Conservation (phyloP, 2,113 vertebrate genomes). For the Reinhardtius hippoglossoides region DNA sequence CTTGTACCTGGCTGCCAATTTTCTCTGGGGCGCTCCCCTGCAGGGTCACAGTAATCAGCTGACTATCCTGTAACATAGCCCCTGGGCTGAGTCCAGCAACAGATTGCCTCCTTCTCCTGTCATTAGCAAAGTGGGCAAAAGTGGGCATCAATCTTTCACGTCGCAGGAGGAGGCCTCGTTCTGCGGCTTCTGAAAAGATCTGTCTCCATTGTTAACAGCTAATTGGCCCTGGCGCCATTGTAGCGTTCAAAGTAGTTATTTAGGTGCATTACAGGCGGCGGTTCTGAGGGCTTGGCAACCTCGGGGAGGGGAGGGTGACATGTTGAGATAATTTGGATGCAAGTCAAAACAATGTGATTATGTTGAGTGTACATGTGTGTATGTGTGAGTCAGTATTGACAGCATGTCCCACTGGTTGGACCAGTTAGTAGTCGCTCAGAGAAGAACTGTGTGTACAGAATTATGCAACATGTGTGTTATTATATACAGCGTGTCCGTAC, state of each 20-base stretch:
- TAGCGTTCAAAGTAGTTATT: constrained; percentile 80
- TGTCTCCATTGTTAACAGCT: constrained; percentile 78
- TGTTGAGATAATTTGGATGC: constrained; percentile 33
- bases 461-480: background rate
- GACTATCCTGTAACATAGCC: constrained; percentile 63
- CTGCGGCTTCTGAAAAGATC: constrained; percentile 72
- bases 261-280: constrained; percentile 78
- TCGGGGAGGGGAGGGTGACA: background rate
- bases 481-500: background rate
- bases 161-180: constrained; percentile 76
- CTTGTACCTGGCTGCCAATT: constrained; percentile 21
- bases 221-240: constrained; percentile 82
- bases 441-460: background rate
- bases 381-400: constrained; percentile 39
- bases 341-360: constrained; percentile 70
- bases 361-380: constrained; percentile 6
- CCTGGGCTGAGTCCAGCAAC: constrained; percentile 57
- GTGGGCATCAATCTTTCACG: constrained; percentile 74
- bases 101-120: constrained; percentile 67
- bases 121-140: constrained; percentile 75
- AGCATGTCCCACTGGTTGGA: constrained; percentile 56
- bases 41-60: constrained; percentile 57
- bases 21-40: constrained; percentile 29
- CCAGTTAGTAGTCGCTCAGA: constrained; percentile 13
- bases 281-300: constrained; percentile 57